Percentiles rank a stretch among this genome's conserved stretches.
Evolutionary conservation across 1,140 invertebrate genomes (phyloP).

Genomic region (Metopolophium dirhodum): DNA sequence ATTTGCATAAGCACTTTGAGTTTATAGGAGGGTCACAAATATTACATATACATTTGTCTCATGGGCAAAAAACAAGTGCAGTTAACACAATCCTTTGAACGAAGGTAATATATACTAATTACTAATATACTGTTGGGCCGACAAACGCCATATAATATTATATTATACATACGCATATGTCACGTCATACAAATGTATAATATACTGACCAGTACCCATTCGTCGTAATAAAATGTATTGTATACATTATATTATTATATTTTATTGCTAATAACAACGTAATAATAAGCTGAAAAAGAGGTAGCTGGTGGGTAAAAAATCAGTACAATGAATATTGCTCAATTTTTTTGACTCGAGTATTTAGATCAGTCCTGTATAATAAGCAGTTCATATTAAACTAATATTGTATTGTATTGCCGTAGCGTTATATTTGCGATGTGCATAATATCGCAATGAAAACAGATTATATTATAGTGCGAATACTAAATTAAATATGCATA

Average conservation of each 20-base stretch:
- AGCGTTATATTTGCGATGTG: too few species aligned
- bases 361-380: too few species aligned
- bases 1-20: slow-evolving; percentile 7
- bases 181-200: background rate
- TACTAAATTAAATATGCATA: too few species aligned
- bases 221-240: background rate
- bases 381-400: too few species aligned
- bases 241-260: background rate
- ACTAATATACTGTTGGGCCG: background rate
- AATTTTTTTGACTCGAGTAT: too few species aligned
- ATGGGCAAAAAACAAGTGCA: background rate
- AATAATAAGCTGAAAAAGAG: background rate
- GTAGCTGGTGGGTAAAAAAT: background rate
- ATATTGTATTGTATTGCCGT: too few species aligned
- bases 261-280: background rate
- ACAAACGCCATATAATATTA: background rate
- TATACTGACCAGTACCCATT: background rate
- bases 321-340: background rate
- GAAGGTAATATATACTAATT: background rate
- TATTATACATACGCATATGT: too few species aligned
- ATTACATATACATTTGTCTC: background rate
- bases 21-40: background rate
- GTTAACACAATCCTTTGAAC: background rate
- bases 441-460: too few species aligned
- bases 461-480: too few species aligned